Conservation (phyloP, 2,113 vertebrate genomes). For the Phocoena phocoena region DNA sequence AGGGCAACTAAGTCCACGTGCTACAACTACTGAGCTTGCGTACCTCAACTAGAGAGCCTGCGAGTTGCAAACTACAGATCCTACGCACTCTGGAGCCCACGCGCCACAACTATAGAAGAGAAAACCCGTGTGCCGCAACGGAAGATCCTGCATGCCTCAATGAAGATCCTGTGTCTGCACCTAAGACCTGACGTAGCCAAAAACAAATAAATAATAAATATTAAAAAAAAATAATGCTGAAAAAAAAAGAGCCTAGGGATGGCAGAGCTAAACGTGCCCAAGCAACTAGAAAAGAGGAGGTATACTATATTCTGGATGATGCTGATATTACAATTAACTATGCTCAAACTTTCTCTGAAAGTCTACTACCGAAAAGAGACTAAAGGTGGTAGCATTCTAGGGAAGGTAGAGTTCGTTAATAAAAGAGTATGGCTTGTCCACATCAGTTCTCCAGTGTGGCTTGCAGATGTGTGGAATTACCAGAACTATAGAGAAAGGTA, state of each 20-base stretch:
- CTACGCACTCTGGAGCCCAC: rapidly evolving
- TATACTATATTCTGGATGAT: background rate
- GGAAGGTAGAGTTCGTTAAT: background rate
- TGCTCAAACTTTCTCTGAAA: background rate
- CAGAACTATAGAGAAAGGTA: background rate
- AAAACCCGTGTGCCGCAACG: rapidly evolving
- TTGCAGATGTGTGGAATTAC: background rate
- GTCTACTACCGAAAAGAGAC: background rate
- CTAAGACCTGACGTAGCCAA: too few relatives aligned
- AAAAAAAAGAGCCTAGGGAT: background rate
- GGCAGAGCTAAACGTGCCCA: background rate
- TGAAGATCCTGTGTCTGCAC: too few relatives aligned
- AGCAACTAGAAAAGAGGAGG: background rate
- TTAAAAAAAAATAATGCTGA: too few relatives aligned
- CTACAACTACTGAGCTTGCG: too few relatives aligned
- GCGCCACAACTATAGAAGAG: too few relatives aligned
- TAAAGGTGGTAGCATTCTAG: background rate
- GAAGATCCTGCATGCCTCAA: too few relatives aligned
- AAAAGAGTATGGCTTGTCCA: background rate
- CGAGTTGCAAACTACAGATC: too few relatives aligned
- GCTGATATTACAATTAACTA: background rate
- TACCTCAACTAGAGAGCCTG: too few relatives aligned
- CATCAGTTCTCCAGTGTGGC: background rate
- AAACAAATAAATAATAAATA: too few relatives aligned
- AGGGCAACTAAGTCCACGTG: too few relatives aligned